phyloP scores from a whole-genome alignment of 2,797 vertebrate genomes.

The Peromyscus melanophrys region DNA sequence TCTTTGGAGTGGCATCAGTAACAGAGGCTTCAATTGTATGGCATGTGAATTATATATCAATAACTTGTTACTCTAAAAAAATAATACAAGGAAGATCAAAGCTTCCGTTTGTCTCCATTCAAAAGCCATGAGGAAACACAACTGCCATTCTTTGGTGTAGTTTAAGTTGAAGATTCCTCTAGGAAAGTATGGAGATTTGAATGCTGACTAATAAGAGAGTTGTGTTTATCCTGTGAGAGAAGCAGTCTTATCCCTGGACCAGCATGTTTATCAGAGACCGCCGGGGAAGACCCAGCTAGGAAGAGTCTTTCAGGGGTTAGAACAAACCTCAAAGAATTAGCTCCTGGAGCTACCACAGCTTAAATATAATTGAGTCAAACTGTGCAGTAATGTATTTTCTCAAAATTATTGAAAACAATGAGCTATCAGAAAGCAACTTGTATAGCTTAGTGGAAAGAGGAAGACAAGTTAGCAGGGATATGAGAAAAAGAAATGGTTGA shows the following conservation, averaged over 20 bases:
- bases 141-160: neutral
- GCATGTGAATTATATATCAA: neutral
- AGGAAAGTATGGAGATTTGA: neutral
- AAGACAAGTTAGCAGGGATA: neutral
- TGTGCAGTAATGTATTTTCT: neutral
- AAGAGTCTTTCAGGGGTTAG: conserved; percentile 4
- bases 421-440: conserved; percentile 37
- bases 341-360: neutral
- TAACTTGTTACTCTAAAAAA: neutral
- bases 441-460: conserved; percentile 14
- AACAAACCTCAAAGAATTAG: conserved; percentile 27
- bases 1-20: neutral
- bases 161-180: conserved; percentile 1
- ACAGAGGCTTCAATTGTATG: neutral
- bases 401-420: conserved; percentile 35
- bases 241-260: neutral
- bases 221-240: neutral
- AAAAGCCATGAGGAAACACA: neutral
- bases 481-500: neutral
- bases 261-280: neutral
- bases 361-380: conserved; percentile 44
- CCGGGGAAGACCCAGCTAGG: neutral
- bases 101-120: neutral
- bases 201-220: neutral
- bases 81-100: conserved; percentile 7